Percentiles rank a stretch among this genome's conserved stretches.
phyloP scores from a whole-genome alignment of 2,888 invertebrate genomes.

The Panzeria rudis region DNA sequence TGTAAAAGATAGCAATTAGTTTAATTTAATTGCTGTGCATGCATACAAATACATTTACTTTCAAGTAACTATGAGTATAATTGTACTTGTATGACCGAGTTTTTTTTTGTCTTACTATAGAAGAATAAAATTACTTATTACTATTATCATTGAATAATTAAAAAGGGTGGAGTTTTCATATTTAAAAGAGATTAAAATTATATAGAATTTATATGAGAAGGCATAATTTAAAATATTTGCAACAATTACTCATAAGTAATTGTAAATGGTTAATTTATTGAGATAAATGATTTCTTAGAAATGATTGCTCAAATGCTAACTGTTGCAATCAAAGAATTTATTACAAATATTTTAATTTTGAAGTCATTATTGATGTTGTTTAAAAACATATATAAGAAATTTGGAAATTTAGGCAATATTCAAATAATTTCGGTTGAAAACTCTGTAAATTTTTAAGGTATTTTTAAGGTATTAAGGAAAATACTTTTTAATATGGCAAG shows the following conservation, averaged over 20 bases:
- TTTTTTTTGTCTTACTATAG: neutral
- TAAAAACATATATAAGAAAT: too few species aligned
- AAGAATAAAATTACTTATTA: neutral
- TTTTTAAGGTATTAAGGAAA: too few species aligned
- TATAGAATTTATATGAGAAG: neutral
- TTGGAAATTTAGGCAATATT: too few species aligned
- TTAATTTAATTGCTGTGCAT: slow-evolving; percentile 57
- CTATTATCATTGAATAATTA: slow-evolving; percentile 16
- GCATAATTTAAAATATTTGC: neutral
- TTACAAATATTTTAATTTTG: too few species aligned
- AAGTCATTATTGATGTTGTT: too few species aligned
- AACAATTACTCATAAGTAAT: neutral
- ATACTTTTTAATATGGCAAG: too few species aligned
- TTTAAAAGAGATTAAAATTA: neutral
- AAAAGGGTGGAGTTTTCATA: slow-evolving; percentile 15
- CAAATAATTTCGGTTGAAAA: too few species aligned
- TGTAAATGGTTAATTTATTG: neutral
- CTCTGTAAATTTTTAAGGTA: too few species aligned
- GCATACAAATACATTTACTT: neutral
- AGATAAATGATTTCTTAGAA: neutral
- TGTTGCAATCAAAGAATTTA: too few species aligned
- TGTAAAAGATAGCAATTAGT: slow-evolving; percentile 67
- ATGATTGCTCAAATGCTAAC: too few species aligned
- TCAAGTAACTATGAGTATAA: neutral
- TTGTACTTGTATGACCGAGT: neutral